Base-by-base conservation (phyloP, 2,797 vertebrate species). In the Neosalanx taihuensis region DNA sequence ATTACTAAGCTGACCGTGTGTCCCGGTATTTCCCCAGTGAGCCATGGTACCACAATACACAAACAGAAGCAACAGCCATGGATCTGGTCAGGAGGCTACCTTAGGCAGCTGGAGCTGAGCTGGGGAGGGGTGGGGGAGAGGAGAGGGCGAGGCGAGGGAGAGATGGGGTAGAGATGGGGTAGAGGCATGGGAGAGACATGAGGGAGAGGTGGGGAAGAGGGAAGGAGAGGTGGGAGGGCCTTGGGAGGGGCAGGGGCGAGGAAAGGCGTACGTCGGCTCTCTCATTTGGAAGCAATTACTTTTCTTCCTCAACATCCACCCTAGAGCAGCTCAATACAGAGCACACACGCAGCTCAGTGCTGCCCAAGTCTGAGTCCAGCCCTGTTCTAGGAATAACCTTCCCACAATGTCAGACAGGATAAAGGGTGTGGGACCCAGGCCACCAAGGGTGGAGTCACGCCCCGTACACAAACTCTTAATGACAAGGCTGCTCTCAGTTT, bases 241-340 rank as follows among this genome's bases (percentile, higher is more conserved):
- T 73, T 76, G 68, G 73, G 60, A 70, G 15, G 64, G 70, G 66
- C 46, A 71, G 33, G 29, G n/a, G 20, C 1, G n/a, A 35, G 62
- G 49, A 6, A 61, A 9, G 18, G 7, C 5, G 29, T 5, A 35
- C 29, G 5, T 20, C 59, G 23, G 23, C 62, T 72, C 83, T 79
- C 30, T 84, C 75, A 82, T 84, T 82, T 68, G 60, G 51, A 65
- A 59, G 69, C 79, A 83, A 86, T 86, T 76, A 80, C 74, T 82
- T 33, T 62, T 66, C 66, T 74, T 57, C 57, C 20, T n/a, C 60
- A 12, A 12, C 12, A 46, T 46, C 57, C 70, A 26, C 20, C 26
- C 59, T 61, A 23, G 23, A 23, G 12, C 29, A 13, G 13, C 5
- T 5, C 23, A 10, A 26, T 26, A 5, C 59, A 13, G 13, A 61